Base-by-base conservation (phyloP, 1,140 invertebrate genomes). In the Atta cephalotes region DNA sequence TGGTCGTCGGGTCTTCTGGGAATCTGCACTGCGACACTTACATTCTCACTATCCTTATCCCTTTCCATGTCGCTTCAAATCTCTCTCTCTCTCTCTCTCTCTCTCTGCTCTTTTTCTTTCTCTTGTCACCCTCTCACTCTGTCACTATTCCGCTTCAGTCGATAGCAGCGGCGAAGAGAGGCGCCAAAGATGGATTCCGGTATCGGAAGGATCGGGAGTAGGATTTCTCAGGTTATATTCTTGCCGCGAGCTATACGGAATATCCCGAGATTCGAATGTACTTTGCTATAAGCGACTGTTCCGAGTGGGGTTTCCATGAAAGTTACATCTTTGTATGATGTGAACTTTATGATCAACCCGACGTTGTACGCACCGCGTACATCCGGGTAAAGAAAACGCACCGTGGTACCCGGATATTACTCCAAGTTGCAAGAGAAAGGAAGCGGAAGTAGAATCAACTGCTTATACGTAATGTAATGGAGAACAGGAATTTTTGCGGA, bases 21-120 rank as follows among this genome's bases (percentile, higher is more conserved):
- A 86, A 89, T 89, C 89, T 91, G 90, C 90, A 91, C 78, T 89
- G 90, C 90, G 91, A 90, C 91, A 85, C 85, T 91, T 91, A 88
- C 86, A 49, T 71, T 91, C 65, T 87, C 81, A 62, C 76, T 45
- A 45, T 39, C 45, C 21, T 80, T 71, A 62, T 71, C 60, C 62
- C 60, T 79, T 45, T 82, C 56, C 14, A 39, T 72, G 39, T 74
- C 86, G 60, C 28, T 68, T 25, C 35, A n/a, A 66, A 39, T 85
- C 65, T 63, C 9, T 81, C 66, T 66, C 86, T 78, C 28, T 70
- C 18, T 78, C 53, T 45, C 45, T 68, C 25, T 62, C 60, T 51
- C 21, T 66, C 66, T 10, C 10, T n/a, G 53, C 51, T 56, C 14
- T 65, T 28, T 51, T 31, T 66, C 60, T 10, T n/a, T 16, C n/a